Evolutionary conservation across 1,140 invertebrate genomes (phyloP).

Genomic region (Marisa cornuarietis): DNA sequence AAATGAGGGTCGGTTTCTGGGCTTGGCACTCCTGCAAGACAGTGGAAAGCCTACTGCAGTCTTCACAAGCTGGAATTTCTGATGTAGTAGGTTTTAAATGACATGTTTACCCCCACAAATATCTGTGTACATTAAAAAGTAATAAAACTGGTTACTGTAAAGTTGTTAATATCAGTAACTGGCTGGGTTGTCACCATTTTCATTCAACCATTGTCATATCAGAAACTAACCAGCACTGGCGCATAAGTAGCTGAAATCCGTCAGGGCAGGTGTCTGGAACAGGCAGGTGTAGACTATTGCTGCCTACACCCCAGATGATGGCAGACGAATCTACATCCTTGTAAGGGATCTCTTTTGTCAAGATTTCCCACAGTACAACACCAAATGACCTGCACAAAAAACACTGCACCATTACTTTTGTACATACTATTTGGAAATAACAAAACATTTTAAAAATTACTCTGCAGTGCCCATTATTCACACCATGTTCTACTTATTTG

Average conservation of each 20-base stretch:
- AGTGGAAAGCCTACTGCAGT: too few species aligned
- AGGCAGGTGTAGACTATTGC: slow-evolving; percentile 87
- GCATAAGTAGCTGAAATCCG: slow-evolving; percentile 79
- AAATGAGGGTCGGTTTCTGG: slow-evolving; percentile 93
- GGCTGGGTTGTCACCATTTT: too few species aligned
- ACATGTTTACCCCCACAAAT: too few species aligned
- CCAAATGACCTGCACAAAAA: slow-evolving; percentile 81
- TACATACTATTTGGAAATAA: neutral
- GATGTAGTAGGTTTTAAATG: too few species aligned
- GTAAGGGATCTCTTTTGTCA: slow-evolving; percentile 96
- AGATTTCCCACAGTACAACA: slow-evolving; percentile 95
- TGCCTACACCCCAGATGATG: slow-evolving; percentile 98
- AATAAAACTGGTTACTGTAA: too few species aligned
- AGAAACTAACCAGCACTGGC: slow-evolving; percentile 82
- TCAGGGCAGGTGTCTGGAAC: slow-evolving; percentile 91
- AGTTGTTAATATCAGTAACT: too few species aligned
- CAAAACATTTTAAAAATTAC: neutral
- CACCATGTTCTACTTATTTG: too few species aligned
- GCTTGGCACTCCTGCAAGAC: slow-evolving; percentile 77
- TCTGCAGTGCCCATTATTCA: too few species aligned
- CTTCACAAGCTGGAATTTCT: too few species aligned
- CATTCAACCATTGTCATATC: too few species aligned
- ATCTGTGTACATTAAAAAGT: too few species aligned
- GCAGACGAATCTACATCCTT: slow-evolving; percentile 96
- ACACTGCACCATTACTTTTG: too few species aligned